Evolutionary conservation across 2,888 invertebrate species (phyloP), one percentile per base, ranked within the genome.

Genomic region (Tachystola acroxantha): DNA sequence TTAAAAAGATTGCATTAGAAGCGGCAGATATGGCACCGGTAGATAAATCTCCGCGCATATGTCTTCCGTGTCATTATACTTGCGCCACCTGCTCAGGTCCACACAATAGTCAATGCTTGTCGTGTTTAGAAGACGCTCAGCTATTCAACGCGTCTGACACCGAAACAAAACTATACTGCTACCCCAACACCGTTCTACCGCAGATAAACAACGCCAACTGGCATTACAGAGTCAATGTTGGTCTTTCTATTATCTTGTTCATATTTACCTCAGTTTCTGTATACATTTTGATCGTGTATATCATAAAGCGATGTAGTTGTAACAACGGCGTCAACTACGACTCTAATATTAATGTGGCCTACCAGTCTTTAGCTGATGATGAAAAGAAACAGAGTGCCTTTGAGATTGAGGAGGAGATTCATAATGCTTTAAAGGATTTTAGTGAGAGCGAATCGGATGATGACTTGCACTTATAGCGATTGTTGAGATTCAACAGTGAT

Each of bases 61-160:
- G 94, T 60, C 72, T 89, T 1, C 75, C 84, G 19, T 94, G 94
- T 64, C 94, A 94, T 74, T 94, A 94, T 66, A 89, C 91, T n/a
- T 94, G 94, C 65, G 87, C 88, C 39, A 85, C 87, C 7, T 94
- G 94, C 60, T 71, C 77, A 5, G 94, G 94, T 7, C 91, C 93
- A 5, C 88, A 89, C 50, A 91, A 92, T 69, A 89, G 89, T 57
- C 90, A 94, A 56, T 94, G 94, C 67, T 71, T 84, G 27, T 76
- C 88, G 3, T 94, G 94, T 69, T 89, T 89, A 58, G 87, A 88
- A 4, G 94, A 94, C 63, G 90, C 93, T 4, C 71, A 77, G 45
- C 70, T 91, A 32, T 78, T 77, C 47, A 82, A 80, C 45, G 43
- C 58, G 41, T 79, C 85, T 5, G 77, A 77, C 37, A 50, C 56